Evolutionary conservation across 2,888 invertebrate species (phyloP).

Genomic region (Autographa gamma): DNA sequence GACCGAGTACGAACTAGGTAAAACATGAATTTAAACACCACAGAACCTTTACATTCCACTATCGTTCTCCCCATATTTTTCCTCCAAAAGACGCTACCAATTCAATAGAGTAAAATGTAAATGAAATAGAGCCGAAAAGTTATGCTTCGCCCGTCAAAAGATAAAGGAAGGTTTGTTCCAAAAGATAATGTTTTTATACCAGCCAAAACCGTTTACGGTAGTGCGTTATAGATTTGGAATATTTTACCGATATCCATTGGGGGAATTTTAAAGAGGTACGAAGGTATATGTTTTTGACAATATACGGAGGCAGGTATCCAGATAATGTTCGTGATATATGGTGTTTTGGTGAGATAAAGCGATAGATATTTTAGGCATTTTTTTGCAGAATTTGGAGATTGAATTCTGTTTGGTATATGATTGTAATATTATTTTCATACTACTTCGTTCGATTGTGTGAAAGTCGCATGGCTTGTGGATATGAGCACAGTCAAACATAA

Average conservation of each 20-base stretch:
- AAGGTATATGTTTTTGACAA: conserved; percentile 21
- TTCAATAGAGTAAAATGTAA: conserved; percentile 66
- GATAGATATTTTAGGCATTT: not conserved
- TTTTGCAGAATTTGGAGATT: not conserved
- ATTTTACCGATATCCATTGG: conserved; percentile 43
- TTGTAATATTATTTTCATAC: too few relatives aligned
- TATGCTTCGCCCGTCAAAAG: conserved; percentile 52
- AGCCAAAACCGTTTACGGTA: conserved; percentile 30
- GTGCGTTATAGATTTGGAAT: conserved; percentile 56
- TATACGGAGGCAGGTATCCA: conserved; percentile 13
- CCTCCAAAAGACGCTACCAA: conserved; percentile 46
- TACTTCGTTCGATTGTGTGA: too few relatives aligned
- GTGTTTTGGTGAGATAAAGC: not conserved
- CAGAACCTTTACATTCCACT: conserved; percentile 28
- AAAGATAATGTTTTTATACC: conserved; percentile 60
- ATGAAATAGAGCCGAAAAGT: conserved; percentile 60
- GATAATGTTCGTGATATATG: not conserved
- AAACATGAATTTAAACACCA: not conserved
- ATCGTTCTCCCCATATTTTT: conserved; percentile 11
- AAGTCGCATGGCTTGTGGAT: too few relatives aligned
- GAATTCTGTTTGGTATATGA: not conserved
- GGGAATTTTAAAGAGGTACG: conserved; percentile 35
- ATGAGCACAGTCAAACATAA: too few relatives aligned
- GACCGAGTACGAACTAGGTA: not conserved
- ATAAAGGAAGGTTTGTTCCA: conserved; percentile 59